Evolutionary conservation across 2,888 invertebrate species (phyloP).

Genomic region (Catocala sponsa): DNA sequence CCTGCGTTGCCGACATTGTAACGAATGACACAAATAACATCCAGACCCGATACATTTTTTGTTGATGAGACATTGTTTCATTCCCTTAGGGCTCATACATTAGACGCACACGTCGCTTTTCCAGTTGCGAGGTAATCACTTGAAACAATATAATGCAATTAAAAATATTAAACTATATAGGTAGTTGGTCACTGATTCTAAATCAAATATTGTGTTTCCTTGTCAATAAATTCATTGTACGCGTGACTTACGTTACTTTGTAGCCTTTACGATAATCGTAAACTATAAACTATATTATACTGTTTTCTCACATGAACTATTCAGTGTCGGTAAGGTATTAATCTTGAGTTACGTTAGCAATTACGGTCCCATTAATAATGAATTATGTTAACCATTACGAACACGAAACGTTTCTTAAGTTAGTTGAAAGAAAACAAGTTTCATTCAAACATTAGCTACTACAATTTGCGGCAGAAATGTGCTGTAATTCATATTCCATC

Average conservation of each 20-base stretch:
- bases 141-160: no score
- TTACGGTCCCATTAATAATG: constrained; percentile 7
- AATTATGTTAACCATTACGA: constrained; percentile 7
- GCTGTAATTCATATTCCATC: constrained; percentile 21
- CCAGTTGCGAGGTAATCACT: no score
- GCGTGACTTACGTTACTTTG: not conserved
- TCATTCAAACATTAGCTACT: constrained; percentile 20
- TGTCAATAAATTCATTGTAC: no score
- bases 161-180: no score
- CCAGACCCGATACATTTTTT: no score
- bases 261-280: not conserved
- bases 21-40: no score
- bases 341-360: constrained; percentile 8
- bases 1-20: no score
- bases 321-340: constrained; percentile 12
- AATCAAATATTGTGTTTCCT: no score
- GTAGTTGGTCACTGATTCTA: no score
- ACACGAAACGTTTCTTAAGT: not conserved
- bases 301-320: not conserved
- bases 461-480: constrained; percentile 15
- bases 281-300: not conserved
- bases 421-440: constrained; percentile 16
- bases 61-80: no score
- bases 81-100: no score
- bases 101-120: no score